phyloP scores from a whole-genome alignment of 2,888 invertebrate genomes.

The Sericinus montela region DNA sequence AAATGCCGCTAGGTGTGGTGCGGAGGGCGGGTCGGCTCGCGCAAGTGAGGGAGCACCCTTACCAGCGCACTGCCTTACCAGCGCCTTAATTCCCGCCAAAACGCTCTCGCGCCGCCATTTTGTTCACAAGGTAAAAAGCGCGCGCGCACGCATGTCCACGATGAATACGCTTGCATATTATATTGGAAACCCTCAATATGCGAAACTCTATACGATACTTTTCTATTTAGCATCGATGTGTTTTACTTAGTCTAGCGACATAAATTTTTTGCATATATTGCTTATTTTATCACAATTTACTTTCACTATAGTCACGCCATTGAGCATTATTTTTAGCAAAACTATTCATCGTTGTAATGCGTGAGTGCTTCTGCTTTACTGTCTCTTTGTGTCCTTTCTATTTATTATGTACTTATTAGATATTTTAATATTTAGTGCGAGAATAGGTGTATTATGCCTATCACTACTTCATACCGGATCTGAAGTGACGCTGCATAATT shows the following conservation, averaged over 20 bases:
- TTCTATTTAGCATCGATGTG: not conserved
- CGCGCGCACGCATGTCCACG: slow-evolving; percentile 56
- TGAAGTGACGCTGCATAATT: slow-evolving; percentile 78
- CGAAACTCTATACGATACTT: slow-evolving; percentile 1
- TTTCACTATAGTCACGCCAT: slow-evolving; percentile 3
- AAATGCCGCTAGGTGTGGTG: slow-evolving; percentile 88
- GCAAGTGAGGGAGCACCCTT: slow-evolving; percentile 97
- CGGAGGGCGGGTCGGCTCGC: slow-evolving; percentile 91
- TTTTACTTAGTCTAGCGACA: not conserved
- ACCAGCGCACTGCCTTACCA: slow-evolving; percentile 91
- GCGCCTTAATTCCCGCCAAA: slow-evolving; percentile 83
- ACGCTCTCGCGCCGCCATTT: slow-evolving; percentile 76
- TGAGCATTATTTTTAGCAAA: slow-evolving; percentile 36
- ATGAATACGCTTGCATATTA: slow-evolving; percentile 50
- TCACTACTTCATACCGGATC: slow-evolving; percentile 66
- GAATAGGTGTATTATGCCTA: slow-evolving; percentile 53
- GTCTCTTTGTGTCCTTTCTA: slow-evolving; percentile 71
- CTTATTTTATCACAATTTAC: not conserved
- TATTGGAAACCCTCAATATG: slow-evolving; percentile 4
- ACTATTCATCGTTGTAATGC: slow-evolving; percentile 54
- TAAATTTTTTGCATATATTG: slow-evolving; percentile 25
- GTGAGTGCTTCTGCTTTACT: slow-evolving; percentile 67
- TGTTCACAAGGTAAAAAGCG: slow-evolving; percentile 78
- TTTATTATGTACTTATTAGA: slow-evolving; percentile 75
- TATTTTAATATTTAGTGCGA: slow-evolving; percentile 58